These are phyloP conservation scores for Apteryx mantelli DNA, from an alignment of 2,113 vertebrate species.

Conservation along the genomic window DNA sequence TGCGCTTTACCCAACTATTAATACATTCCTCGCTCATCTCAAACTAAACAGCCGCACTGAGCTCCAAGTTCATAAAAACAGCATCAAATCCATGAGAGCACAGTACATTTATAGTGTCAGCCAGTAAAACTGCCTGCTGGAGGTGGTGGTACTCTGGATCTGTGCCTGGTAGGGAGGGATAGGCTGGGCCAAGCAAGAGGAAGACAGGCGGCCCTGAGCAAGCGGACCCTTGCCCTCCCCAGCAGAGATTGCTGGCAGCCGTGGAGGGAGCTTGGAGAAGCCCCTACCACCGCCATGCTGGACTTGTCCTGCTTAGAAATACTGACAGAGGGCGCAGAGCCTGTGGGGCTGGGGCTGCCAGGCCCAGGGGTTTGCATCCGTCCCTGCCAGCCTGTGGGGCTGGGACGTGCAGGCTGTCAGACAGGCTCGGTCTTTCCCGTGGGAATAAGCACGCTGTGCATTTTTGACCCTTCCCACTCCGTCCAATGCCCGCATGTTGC, in stretches of 20 bases:
- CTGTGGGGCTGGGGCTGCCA: neutral
- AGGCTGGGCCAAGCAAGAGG: neutral
- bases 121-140: conserved; percentile 76
- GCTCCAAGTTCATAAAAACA: conserved; percentile 83
- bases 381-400: neutral
- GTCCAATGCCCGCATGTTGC: fast-evolving
- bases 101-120: conserved; percentile 76
- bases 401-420: fast-evolving
- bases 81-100: conserved; percentile 80
- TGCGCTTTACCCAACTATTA: conserved; percentile 82
- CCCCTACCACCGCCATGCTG: neutral
- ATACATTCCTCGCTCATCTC: conserved; percentile 83
- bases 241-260: neutral
- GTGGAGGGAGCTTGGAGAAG: neutral
- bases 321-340: no score
- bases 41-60: conserved; percentile 82
- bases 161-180: neutral
- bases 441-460: neutral
- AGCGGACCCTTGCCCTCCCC: neutral
- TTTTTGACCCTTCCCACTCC: fast-evolving
- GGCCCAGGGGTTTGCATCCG: fast-evolving
- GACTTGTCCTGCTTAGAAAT: neutral
- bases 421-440: neutral
- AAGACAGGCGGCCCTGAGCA: neutral
- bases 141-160: conserved; percentile 43